Evolutionary conservation across 1,140 invertebrate species (phyloP), one percentile per base, ranked within the genome.

Genomic region (Bombus consobrinus): DNA sequence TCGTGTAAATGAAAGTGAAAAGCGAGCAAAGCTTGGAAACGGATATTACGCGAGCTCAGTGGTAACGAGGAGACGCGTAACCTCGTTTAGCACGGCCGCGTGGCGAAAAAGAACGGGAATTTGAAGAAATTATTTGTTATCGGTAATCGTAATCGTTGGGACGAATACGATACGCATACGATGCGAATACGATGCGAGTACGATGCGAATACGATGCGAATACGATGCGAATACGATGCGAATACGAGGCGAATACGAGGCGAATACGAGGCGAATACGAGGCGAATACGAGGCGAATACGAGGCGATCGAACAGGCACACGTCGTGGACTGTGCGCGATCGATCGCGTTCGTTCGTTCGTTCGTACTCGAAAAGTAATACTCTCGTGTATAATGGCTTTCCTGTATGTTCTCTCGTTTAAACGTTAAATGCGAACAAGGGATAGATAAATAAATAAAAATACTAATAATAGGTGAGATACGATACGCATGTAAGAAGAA

Each of bases 341-440:
- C 37, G 43, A 85, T 69, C 64, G 22, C 47, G 43, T 75, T 59
- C 79, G 59, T 75, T 72, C 47, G 43, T 75, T 59, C 79, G 59
- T 75, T 72, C 69, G 66, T 85, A 85, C 34, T 73, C 71, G 77
- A 62, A 81, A 81, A 74, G 64, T 81, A 81, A 88, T 88, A 88
- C 74, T 37, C 68, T 89, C 74, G 25, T 64, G 87, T 86, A 68
- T 89, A 89, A 89, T 66, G 68, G 83, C 82, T 89, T 86, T 73
- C 75, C 75, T 79, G 57, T 86, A 89, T 83, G 75, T 69, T 79
- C 64, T 78, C 76, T n/a, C 71, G 69, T 86, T 69, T 81, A 72
- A 72, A n/a, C 59, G 4, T 43, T 37, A 15, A 68, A 74, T 28
- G 39, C 59, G 62, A 86, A 15, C n/a, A 28, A 37, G 32, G 43